phyloP scores from a whole-genome alignment of 1,140 invertebrate species.

The Drosophila truncata region DNA sequence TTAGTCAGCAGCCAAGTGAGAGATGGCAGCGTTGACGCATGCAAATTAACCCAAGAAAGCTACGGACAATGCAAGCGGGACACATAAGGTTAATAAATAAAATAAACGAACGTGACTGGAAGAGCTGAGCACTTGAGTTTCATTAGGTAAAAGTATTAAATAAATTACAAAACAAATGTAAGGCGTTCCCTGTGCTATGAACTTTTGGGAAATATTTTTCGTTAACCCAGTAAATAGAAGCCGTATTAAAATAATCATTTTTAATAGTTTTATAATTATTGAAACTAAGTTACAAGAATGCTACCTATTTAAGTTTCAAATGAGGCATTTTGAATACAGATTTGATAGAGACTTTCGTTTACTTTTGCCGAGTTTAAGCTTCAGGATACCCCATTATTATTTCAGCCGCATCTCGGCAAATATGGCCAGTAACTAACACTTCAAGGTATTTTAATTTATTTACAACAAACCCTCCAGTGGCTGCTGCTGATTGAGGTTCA shows the following conservation, averaged over 20 bases:
- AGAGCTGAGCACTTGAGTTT: not conserved
- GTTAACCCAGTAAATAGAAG: no score
- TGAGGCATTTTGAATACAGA: not conserved
- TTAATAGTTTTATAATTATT: no score
- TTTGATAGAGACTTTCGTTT: no score
- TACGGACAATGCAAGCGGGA: slow-evolving; percentile 47
- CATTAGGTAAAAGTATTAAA: not conserved
- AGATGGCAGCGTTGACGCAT: slow-evolving; percentile 64
- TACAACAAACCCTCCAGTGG: slow-evolving; percentile 42
- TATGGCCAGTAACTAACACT: slow-evolving; percentile 66
- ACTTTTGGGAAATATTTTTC: no score
- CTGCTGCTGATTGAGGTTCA: slow-evolving; percentile 45
- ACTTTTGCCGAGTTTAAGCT: not conserved
- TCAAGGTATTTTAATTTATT: slow-evolving; percentile 51
- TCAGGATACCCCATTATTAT: not conserved
- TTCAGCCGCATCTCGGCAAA: slow-evolving; percentile 16
- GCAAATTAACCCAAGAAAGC: slow-evolving; percentile 61
- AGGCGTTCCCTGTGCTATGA: no score
- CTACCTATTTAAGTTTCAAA: not conserved
- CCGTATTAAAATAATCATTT: no score
- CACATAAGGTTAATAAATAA: slow-evolving; percentile 64
- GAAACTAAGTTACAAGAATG: not conserved
- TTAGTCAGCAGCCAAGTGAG: slow-evolving; percentile 57
- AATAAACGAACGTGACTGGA: not conserved
- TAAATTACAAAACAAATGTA: no score